These are phyloP conservation scores for Leucozona laternaria DNA, from an alignment of 2,888 invertebrate genomes.

Conservation along the genomic window DNA sequence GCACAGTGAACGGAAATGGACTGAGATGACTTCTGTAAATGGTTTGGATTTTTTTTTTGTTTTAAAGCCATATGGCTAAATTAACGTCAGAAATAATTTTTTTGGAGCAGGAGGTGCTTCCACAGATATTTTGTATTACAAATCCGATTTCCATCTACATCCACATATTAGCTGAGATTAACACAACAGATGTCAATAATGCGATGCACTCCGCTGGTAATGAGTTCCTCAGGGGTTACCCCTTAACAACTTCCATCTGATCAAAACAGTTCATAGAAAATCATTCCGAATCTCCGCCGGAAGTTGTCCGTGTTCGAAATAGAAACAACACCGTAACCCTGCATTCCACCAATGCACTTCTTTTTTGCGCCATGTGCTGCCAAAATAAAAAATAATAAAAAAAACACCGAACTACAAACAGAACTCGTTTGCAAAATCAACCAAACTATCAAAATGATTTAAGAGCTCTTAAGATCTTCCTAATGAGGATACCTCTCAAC, in stretches of 20 bases:
- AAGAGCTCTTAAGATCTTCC: conserved; percentile 36
- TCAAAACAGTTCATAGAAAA: neutral
- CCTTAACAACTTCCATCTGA: neutral
- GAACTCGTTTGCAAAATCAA: conserved; percentile 44
- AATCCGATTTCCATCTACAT: neutral
- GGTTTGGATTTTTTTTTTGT: too few species aligned
- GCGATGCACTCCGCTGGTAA: neutral
- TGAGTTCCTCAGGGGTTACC: neutral
- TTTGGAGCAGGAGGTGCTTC: neutral
- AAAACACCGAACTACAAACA: neutral
- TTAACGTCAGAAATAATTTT: too few species aligned
- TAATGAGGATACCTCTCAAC: conserved; percentile 19
- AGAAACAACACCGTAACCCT: neutral
- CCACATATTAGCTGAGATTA: neutral
- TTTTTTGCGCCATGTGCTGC: conserved; percentile 2
- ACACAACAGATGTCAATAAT: neutral
- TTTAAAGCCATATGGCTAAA: too few species aligned
- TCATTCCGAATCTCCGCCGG: neutral
- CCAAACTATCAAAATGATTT: conserved; percentile 34
- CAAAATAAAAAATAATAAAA: neutral
- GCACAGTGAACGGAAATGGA: too few species aligned
- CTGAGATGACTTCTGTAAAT: too few species aligned
- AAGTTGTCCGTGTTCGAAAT: neutral
- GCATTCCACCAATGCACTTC: neutral
- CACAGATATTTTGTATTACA: neutral